Percentiles rank a stretch among this genome's conserved stretches.
These are phyloP conservation scores for Hucho hucho DNA, from an alignment of 2,113 vertebrate species.

Conservation along the genomic window DNA sequence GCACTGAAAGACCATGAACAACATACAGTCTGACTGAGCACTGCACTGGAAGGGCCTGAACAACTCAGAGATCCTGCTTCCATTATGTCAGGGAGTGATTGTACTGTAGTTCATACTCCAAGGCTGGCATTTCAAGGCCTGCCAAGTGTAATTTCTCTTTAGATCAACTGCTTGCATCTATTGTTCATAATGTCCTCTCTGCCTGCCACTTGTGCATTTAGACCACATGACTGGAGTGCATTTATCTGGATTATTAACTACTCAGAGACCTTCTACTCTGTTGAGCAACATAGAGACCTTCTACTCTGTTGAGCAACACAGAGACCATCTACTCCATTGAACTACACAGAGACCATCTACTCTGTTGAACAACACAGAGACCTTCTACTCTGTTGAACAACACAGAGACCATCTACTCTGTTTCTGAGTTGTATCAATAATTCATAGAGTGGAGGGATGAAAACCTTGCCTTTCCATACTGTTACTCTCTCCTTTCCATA, in stretches of 20 bases:
- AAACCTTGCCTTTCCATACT: slow-evolving; percentile 20
- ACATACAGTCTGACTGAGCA: background rate
- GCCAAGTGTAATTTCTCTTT: background rate
- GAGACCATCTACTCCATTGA: background rate
- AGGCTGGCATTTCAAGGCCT: background rate
- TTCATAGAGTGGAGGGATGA: slow-evolving; percentile 36
- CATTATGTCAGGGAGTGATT: background rate
- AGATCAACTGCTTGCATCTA: background rate
- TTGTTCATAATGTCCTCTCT: background rate
- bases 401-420: slow-evolving; percentile 22
- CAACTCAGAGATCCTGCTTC: background rate
- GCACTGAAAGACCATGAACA: no score
- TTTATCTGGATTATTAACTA: slow-evolving; percentile 43
- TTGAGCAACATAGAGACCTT: no score
- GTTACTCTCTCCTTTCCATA: background rate
- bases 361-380: no score
- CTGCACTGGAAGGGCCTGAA: background rate
- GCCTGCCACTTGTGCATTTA: slow-evolving; percentile 4
- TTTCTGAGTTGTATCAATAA: slow-evolving; percentile 38
- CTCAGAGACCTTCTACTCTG: background rate
- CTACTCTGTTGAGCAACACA: no score
- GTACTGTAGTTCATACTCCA: no score
- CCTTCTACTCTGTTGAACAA: no score
- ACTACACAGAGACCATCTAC: no score
- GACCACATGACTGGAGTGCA: slow-evolving; percentile 25